These are phyloP conservation scores for Epinotia ramella DNA, from an alignment of 2,888 invertebrate species.

Conservation along the genomic window DNA sequence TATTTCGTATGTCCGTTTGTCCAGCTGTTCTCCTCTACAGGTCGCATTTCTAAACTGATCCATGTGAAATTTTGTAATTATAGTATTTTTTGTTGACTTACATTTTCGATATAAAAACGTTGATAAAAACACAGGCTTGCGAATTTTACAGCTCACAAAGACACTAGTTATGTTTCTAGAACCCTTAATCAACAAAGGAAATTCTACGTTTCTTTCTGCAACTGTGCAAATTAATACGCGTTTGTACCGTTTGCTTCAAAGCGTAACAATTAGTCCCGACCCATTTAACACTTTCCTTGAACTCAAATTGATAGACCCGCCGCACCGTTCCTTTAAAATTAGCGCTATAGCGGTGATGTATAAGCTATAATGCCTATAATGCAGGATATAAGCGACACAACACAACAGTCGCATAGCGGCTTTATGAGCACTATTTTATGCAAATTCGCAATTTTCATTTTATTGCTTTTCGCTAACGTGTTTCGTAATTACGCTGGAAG, in stretches of 20 bases:
- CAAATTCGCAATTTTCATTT: slow-evolving; percentile 25
- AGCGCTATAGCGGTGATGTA: not conserved
- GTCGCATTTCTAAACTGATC: too few relatives aligned
- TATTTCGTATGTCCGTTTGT: too few relatives aligned
- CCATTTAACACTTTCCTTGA: slow-evolving; percentile 6
- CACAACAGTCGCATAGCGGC: slow-evolving; percentile 5
- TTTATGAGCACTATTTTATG: slow-evolving; percentile 29
- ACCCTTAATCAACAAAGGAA: too few relatives aligned
- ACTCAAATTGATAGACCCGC: not conserved
- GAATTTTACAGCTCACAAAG: too few relatives aligned
- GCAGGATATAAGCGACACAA: not conserved
- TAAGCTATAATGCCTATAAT: not conserved
- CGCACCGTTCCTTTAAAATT: not conserved
- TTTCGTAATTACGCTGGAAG: slow-evolving; percentile 22
- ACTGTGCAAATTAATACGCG: not conserved
- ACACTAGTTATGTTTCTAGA: too few relatives aligned
- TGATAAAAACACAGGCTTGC: too few relatives aligned
- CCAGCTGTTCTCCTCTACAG: too few relatives aligned
- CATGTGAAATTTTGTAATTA: too few relatives aligned
- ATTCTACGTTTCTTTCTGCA: not conserved
- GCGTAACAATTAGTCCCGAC: not conserved
- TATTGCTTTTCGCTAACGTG: slow-evolving; percentile 25
- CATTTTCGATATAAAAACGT: too few relatives aligned
- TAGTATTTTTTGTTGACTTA: too few relatives aligned
- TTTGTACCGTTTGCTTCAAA: not conserved